Evolutionary conservation across 2,888 invertebrate genomes (phyloP), one percentile per base, ranked within the genome.

Genomic region (Metellina segmentata): DNA sequence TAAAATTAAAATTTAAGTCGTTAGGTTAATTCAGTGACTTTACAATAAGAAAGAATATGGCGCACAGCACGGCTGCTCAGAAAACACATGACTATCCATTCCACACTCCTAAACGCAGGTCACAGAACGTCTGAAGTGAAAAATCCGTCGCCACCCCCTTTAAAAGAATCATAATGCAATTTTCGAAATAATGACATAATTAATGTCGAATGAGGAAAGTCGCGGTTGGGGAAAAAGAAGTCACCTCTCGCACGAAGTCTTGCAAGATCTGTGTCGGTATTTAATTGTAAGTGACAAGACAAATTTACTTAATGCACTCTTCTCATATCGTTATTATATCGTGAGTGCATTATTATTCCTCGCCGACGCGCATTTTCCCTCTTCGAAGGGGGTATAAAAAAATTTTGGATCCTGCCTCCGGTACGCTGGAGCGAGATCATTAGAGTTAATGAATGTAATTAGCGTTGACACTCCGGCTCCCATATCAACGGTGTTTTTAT

Each of bases 361-460:
- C 61, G 11, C 78, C 13, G 16, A 16, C 52, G 61, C 79, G 48
- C 16, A 34, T 82, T 81, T 81, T 81, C 69, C 9, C 19, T 51
- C 16, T 61, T 49, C 7, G 20, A 34, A 34, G n/a, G 8, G 53
- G 16, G 16, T 19, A 53, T 71, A 82, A 79, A 71, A 79, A 87
- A 34, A 70, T 16, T 16, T 53, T 49, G 11, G 48, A 49, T 69
- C 69, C 51, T 71, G 53, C 88, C 75, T 48, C 79, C 79, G 79
- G 87, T 87, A 74, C 75, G 79, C 71, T 51, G 75, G 52, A 74
- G 79, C 79, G 78, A 77, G 71, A 72, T 90, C 89, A 85, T 90
- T 90, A 90, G 83, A 72, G 85, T 20, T 90, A 90, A 90, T 90
- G 89, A 90, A 90, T 90, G 53, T 90, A 90, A 90, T 90, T 90